Evolutionary conservation across 2,113 vertebrate species (phyloP).

Genomic region (Myanophis thanlyinensis): DNA sequence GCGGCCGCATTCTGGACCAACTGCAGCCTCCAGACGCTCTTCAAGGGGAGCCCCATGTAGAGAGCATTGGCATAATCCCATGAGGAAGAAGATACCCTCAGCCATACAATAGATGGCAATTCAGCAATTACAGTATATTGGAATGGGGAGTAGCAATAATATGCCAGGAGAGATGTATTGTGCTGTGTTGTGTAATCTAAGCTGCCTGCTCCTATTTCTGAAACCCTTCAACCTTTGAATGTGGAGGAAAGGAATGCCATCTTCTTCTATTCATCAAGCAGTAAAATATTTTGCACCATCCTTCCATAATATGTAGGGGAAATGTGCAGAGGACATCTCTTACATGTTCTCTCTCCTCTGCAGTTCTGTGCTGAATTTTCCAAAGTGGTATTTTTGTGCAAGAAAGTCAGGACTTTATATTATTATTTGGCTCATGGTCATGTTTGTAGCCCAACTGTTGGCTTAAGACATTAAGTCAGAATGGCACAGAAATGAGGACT

Average conservation of each 20-base stretch:
- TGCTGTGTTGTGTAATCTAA: neutral
- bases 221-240: neutral
- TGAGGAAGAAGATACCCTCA: neutral
- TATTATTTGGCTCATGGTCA: neutral
- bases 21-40: too few relatives aligned
- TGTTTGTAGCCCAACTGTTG: neutral
- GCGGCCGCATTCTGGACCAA: too few relatives aligned
- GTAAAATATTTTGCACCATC: neutral
- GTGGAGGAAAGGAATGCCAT: neutral
- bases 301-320: too few relatives aligned
- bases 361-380: neutral
- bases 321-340: constrained; percentile 39
- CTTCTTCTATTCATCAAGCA: neutral
- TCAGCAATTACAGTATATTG: neutral
- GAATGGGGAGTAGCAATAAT: neutral
- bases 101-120: neutral
- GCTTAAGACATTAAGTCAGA: neutral
- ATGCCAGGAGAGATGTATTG: neutral
- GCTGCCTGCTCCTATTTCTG: neutral
- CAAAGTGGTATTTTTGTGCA: neutral
- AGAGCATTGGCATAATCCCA: too few relatives aligned
- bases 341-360: constrained; percentile 54
- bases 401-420: neutral
- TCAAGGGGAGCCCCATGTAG: too few relatives aligned
- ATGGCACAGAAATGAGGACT: neutral